These are phyloP conservation scores for Spea hammondii DNA, from an alignment of 2,797 vertebrate genomes.

Conservation along the genomic window DNA sequence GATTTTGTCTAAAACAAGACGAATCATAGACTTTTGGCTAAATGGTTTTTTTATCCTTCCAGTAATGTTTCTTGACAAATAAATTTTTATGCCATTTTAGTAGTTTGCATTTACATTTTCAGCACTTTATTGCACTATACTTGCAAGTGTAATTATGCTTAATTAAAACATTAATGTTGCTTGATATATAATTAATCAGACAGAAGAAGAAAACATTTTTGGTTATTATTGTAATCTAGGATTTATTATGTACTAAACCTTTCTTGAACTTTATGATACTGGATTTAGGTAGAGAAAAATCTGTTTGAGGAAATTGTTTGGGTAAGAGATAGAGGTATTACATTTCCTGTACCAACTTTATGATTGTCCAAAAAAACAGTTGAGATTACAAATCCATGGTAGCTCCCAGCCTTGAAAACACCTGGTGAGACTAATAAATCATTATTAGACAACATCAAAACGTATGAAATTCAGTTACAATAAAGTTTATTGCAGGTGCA, in stretches of 20 bases:
- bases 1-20: no score
- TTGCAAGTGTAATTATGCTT: no score
- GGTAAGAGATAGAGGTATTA: background rate
- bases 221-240: no score
- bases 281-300: background rate
- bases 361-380: conserved; percentile 54
- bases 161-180: no score
- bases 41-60: no score
- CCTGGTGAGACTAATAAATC: conserved; percentile 66
- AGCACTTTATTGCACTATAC: no score
- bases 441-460: conserved; percentile 62
- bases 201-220: no score
- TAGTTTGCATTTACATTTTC: no score
- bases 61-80: no score
- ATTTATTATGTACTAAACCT: background rate
- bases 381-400: conserved; percentile 54
- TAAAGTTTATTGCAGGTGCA: conserved; percentile 71
- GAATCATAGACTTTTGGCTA: no score
- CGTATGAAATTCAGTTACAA: conserved; percentile 65
- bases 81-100: no score
- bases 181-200: no score
- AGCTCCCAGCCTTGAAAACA: conserved; percentile 68
- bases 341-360: conserved; percentile 50
- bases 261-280: background rate
- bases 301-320: background rate